phyloP scores from a whole-genome alignment of 2,797 vertebrate genomes.

The Helicolenus hilgendorfi region DNA sequence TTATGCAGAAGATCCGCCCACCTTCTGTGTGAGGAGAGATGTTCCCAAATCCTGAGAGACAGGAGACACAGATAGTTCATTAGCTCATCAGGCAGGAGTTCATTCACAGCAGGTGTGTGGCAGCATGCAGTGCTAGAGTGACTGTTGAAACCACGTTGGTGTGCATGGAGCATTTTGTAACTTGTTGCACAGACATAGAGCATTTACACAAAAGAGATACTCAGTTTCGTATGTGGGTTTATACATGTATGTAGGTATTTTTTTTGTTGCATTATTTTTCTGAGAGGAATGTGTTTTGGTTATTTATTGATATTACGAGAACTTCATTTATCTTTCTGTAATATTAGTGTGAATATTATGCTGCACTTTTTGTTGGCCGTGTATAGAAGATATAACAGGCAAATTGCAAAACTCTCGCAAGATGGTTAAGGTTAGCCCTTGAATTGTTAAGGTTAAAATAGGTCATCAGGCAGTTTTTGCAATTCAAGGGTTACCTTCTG shows the following conservation, averaged over 20 bases:
- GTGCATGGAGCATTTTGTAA: not conserved
- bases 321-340: not conserved
- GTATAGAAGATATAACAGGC: too few species aligned
- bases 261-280: too few species aligned
- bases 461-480: too few species aligned
- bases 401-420: too few species aligned
- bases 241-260: too few species aligned
- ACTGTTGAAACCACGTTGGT: not conserved
- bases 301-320: not conserved
- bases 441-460: too few species aligned
- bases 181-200: not conserved
- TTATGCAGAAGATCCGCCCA: conserved; percentile 98
- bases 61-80: conserved; percentile 1
- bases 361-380: not conserved
- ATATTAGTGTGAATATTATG: not conserved
- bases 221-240: too few species aligned
- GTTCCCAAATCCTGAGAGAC: conserved; percentile 95
- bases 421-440: too few species aligned
- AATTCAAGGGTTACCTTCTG: too few species aligned
- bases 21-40: conserved; percentile 97
- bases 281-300: not conserved
- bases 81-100: not conserved
- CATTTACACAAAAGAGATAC: not conserved
- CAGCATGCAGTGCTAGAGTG: not conserved
- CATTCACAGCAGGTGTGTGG: not conserved